Percentiles rank a stretch among this genome's conserved stretches.
Conservation (phyloP, 2,113 vertebrate genomes). For the Climacteris rufus region DNA sequence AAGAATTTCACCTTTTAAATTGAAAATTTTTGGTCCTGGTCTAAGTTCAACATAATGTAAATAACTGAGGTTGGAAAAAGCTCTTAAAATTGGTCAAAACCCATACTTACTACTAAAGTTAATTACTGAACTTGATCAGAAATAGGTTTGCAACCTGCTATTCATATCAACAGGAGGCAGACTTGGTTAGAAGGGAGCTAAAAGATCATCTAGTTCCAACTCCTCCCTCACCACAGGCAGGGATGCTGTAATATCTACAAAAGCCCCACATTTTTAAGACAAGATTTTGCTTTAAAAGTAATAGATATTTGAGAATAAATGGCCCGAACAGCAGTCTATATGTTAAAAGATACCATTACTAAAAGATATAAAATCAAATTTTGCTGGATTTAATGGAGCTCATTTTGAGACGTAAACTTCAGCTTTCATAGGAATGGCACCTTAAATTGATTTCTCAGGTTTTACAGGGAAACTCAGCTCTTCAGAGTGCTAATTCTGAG, state of each 20-base stretch:
- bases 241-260: background rate
- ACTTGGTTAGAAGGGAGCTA: background rate
- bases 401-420: conserved; percentile 1
- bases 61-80: background rate
- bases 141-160: background rate
- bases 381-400: background rate
- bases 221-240: background rate
- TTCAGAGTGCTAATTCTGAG: conserved; percentile 33
- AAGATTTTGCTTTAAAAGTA: background rate
- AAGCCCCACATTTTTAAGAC: background rate
- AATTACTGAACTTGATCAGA: background rate
- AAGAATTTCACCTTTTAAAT: background rate
- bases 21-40: background rate
- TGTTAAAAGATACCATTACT: background rate
- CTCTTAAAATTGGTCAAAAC: background rate
- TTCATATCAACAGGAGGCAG: background rate
- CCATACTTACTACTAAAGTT: background rate
- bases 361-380: background rate
- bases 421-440: background rate
- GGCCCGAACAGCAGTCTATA: background rate
- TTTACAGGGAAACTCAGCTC: background rate
- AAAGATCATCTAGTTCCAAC: background rate
- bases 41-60: background rate
- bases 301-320: background rate
- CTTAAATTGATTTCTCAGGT: conserved; percentile 6